phyloP scores from a whole-genome alignment of 2,797 vertebrate species.

The Brotogeris chrysoptera region DNA sequence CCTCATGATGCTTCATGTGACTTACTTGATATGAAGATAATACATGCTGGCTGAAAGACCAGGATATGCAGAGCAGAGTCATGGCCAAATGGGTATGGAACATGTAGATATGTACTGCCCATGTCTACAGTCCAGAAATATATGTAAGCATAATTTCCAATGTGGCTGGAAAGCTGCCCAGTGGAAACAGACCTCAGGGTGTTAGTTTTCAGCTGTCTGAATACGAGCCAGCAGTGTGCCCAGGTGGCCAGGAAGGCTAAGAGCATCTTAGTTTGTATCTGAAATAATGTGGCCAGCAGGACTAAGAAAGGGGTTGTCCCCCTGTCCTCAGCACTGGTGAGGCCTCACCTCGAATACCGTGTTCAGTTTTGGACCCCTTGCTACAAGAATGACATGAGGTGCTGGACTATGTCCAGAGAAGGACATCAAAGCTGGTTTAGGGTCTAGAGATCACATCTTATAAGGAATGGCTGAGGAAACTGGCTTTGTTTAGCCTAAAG shows the following conservation, averaged over 20 bases:
- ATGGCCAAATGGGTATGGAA: background rate
- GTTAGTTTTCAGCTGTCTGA: rapidly evolving
- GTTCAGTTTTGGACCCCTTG: background rate
- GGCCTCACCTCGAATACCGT: background rate
- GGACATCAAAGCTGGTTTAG: background rate
- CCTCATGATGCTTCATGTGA: background rate
- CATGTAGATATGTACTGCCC: background rate
- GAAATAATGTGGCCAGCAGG: background rate
- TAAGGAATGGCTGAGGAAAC: background rate
- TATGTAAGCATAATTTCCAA: background rate
- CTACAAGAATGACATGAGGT: background rate
- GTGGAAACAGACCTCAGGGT: background rate
- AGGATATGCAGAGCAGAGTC: background rate
- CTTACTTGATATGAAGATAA: background rate
- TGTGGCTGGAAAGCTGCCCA: background rate
- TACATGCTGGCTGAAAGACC: background rate
- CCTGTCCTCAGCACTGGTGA: background rate
- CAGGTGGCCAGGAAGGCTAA: background rate
- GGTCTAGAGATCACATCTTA: background rate
- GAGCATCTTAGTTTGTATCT: background rate
- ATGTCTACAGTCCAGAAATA: background rate
- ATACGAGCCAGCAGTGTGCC: background rate
- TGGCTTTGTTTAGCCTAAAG: background rate
- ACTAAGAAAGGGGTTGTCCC: background rate
- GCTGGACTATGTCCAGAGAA: background rate